Evolutionary conservation across 2,797 vertebrate genomes (phyloP).

Genomic region (Darevskia nairensis): DNA sequence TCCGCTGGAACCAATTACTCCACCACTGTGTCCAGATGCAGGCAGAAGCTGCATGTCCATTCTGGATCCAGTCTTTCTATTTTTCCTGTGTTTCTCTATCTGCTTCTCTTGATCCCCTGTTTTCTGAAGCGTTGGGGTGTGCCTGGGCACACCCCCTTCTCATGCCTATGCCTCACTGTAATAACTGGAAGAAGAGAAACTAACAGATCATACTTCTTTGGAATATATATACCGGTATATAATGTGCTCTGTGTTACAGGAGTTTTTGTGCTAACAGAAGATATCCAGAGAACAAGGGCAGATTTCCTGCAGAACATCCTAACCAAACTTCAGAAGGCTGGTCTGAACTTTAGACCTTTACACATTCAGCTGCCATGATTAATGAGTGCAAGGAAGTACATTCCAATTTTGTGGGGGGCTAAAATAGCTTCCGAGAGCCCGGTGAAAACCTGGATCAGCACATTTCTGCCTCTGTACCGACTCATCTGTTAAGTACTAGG

Average conservation of each 20-base stretch:
- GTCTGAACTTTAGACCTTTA: conserved; percentile 24
- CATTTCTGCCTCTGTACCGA: conserved; percentile 43
- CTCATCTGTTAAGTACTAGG: conserved; percentile 50
- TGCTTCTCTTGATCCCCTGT: too few species aligned
- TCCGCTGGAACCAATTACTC: too few species aligned
- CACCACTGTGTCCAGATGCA: too few species aligned
- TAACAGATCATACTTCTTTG: neutral
- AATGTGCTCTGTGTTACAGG: neutral
- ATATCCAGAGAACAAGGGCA: fast-evolving
- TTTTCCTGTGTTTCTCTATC: too few species aligned
- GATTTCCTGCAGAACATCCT: conserved; percentile 36
- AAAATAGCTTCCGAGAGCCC: conserved; percentile 37
- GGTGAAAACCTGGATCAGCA: conserved; percentile 44
- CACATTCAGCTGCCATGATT: conserved; percentile 21
- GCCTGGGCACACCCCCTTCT: too few species aligned
- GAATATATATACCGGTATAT: neutral
- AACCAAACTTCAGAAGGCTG: conserved; percentile 2
- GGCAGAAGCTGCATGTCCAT: too few species aligned
- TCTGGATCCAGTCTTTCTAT: too few species aligned
- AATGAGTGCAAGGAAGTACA: neutral
- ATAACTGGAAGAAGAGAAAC: neutral
- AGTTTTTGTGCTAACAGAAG: neutral
- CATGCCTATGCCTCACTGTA: neutral
- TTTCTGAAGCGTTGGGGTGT: too few species aligned
- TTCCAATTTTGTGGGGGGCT: conserved; percentile 22